Base-by-base conservation (phyloP, 2,113 vertebrate species). In the Ictidomys tridecemlineatus region DNA sequence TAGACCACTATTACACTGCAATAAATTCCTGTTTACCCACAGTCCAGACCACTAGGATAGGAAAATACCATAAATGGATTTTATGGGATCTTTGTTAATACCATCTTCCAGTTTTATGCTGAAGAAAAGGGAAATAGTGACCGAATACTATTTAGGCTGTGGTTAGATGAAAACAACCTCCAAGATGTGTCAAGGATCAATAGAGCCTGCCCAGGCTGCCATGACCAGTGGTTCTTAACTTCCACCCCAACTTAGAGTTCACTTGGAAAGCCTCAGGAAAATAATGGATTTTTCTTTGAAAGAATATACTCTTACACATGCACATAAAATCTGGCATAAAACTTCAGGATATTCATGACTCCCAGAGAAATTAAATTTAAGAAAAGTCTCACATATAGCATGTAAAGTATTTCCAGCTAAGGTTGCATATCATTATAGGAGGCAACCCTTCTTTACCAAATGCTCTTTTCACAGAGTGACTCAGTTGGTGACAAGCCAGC, bases 11-110 rank as follows among this genome's bases (percentile, higher is more conserved):
- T 94, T 95, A 84, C 1, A 42, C 16, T 88, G 69, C 42, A 85
- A n/a, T 96, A 95, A 95, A 93, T 95, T 73, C 34, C 65, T 94
- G 6, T 79, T 94, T 92, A 90, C 84, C 48, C 78, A 61, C n/a
- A 92, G 53, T 22, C 20, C 63, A 86, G 80, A 94, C 70, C 83
- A 91, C 70, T 84, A 45, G 39, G 65, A 53, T 53, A 86, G 48
- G 20, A 32, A 84, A 97, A 51, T 80, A 65, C 17, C 79, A 24
- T 92, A 39, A 87, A 84, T 70, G 56, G 72, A 79, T 63, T 89
- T 94, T 83, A 86, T 37, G 58, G 53, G 53, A 72, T 72, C 79
- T 83, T 89, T 91, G 42, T 61, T 92, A 95, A 69, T 61, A n/a
- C 14, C 69, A 4, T 45, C 63, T 5, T 94, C 51, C 39, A 63